Conservation (phyloP, 2,888 invertebrate genomes). For the Caprella mutica region DNA sequence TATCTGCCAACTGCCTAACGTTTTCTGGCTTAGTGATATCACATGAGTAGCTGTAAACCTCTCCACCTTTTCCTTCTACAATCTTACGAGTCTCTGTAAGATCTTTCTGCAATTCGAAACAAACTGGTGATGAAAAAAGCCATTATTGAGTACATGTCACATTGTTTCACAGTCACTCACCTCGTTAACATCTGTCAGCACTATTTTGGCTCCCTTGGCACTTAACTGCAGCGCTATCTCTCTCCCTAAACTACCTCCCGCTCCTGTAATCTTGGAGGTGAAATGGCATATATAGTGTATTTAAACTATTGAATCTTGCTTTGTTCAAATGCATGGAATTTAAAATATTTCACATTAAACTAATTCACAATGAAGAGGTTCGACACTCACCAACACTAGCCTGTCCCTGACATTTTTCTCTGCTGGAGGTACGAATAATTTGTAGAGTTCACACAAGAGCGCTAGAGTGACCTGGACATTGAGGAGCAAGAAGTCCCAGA, state of each 20-base stretch:
- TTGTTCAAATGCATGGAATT: background rate
- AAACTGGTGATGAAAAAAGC: too few species aligned
- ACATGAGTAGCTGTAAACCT: background rate
- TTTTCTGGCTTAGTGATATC: background rate
- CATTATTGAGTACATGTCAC: too few species aligned
- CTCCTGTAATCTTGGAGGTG: constrained; percentile 51
- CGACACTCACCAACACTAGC: constrained; percentile 15
- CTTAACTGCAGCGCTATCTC: constrained; percentile 52
- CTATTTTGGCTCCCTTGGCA: constrained; percentile 48
- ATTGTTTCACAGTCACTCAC: too few species aligned
- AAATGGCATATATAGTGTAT: background rate
- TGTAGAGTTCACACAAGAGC: background rate
- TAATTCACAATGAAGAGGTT: background rate
- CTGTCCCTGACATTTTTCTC: constrained; percentile 14
- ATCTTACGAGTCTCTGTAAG: background rate
- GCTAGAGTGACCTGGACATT: background rate
- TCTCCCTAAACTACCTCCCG: constrained; percentile 55
- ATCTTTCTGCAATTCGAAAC: background rate
- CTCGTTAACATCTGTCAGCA: constrained; percentile 55
- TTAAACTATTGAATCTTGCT: background rate
- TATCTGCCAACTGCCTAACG: background rate
- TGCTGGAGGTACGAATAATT: constrained; percentile 14
- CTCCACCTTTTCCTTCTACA: background rate
- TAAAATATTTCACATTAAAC: background rate
- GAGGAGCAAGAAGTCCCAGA: background rate